These are phyloP conservation scores for Drosophila melanogaster DNA, from an alignment of 1,140 invertebrate species.

Conservation along the genomic window DNA sequence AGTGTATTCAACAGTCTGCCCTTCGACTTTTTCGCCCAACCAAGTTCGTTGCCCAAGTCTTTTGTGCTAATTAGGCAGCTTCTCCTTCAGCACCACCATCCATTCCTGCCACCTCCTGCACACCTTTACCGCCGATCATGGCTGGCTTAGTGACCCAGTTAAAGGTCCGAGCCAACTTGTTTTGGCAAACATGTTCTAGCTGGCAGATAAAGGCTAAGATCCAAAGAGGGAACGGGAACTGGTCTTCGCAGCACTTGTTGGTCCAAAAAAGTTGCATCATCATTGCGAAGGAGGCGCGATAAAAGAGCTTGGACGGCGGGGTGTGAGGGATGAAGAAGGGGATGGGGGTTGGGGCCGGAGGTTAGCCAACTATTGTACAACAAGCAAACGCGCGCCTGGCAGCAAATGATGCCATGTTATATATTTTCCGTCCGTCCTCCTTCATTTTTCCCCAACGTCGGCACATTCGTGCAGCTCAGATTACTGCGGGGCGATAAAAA, in stretches of 20 bases:
- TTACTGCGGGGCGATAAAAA: slow-evolving; percentile 81
- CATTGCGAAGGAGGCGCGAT: slow-evolving; percentile 47
- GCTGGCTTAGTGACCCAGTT: slow-evolving; percentile 77
- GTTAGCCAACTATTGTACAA: slow-evolving; percentile 70
- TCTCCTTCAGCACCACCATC: not conserved
- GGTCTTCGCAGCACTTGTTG: slow-evolving; percentile 55
- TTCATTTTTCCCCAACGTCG: slow-evolving; percentile 40
- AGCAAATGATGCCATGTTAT: slow-evolving; percentile 83
- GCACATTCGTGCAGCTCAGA: slow-evolving; percentile 81
- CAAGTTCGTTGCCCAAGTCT: slow-evolving; percentile 60
- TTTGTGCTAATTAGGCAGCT: slow-evolving; percentile 61
- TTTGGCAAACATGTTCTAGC: slow-evolving; percentile 74
- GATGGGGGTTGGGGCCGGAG: slow-evolving; percentile 13
- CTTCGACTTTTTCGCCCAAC: not conserved
- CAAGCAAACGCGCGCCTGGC: slow-evolving; percentile 79
- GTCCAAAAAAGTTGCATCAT: slow-evolving; percentile 70
- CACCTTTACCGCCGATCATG: not conserved
- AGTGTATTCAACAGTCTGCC: slow-evolving; percentile 3
- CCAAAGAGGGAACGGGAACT: slow-evolving; percentile 27
- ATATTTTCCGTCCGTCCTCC: slow-evolving; percentile 59
- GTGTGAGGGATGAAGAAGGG: not conserved
- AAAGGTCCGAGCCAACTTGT: slow-evolving; percentile 76
- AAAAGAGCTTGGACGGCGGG: slow-evolving; percentile 8
- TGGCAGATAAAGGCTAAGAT: not conserved
- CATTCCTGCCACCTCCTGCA: not conserved